Evolutionary conservation across 2,797 vertebrate genomes (phyloP).

Genomic region (Jordanella pulchra): DNA sequence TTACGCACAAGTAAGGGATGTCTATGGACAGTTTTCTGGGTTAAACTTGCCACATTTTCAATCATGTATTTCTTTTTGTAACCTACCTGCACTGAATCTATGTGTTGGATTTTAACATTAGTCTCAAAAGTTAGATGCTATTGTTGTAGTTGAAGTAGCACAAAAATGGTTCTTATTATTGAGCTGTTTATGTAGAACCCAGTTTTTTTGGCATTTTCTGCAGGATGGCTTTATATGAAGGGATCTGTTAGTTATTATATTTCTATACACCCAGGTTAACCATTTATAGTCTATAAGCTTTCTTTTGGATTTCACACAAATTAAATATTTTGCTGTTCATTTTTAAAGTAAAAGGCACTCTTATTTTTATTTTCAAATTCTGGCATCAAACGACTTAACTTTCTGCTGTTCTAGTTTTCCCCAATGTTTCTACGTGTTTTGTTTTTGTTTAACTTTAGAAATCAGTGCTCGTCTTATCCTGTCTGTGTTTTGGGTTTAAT

Average conservation of each 20-base stretch:
- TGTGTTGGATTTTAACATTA: not conserved
- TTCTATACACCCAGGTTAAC: slow-evolving; percentile 7
- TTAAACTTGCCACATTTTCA: not conserved
- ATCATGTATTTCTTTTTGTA: not conserved
- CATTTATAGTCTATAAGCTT: slow-evolving; percentile 17
- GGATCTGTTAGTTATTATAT: slow-evolving; percentile 2
- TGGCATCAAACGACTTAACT: slow-evolving; percentile 61
- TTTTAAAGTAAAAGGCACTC: slow-evolving; percentile 21
- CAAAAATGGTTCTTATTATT: not conserved
- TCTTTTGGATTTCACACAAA: slow-evolving; percentile 23
- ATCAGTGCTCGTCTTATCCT: slow-evolving; percentile 8
- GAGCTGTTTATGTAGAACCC: not conserved
- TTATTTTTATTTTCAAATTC: slow-evolving; percentile 55
- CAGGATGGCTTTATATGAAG: slow-evolving; percentile 6
- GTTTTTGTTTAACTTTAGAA: slow-evolving; percentile 8
- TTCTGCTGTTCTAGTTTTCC: slow-evolving; percentile 51
- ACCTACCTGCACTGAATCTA: not conserved
- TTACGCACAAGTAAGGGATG: not conserved
- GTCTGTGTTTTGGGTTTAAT: slow-evolving; percentile 15
- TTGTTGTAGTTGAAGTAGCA: not conserved
- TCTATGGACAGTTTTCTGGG: not conserved
- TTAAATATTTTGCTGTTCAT: slow-evolving; percentile 16
- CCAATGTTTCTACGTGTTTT: slow-evolving; percentile 23
- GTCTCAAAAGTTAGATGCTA: not conserved
- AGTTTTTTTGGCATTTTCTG: slow-evolving; percentile 1